These are phyloP conservation scores for Eufriesea mexicana DNA, from an alignment of 1,140 invertebrate genomes.

Conservation along the genomic window DNA sequence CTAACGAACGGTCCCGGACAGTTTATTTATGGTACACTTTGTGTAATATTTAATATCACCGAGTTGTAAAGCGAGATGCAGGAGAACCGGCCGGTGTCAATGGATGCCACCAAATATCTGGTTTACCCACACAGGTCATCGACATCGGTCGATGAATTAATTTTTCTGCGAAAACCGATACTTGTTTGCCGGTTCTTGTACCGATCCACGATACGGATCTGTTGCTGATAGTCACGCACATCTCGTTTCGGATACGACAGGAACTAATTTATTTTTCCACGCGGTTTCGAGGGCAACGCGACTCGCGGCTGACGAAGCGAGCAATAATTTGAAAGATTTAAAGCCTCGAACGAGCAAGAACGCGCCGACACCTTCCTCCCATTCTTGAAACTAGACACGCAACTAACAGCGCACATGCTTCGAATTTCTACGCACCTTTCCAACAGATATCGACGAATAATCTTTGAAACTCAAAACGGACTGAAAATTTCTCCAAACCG, in stretches of 20 bases:
- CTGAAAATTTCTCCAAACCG: no score
- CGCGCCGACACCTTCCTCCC: background rate
- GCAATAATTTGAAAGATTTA: background rate
- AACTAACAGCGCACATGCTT: no score
- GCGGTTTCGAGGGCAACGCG: background rate
- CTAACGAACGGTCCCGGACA: no score
- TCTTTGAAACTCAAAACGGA: no score
- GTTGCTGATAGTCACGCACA: constrained; percentile 37
- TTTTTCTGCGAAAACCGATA: constrained; percentile 44
- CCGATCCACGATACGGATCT: constrained; percentile 45
- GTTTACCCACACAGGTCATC: constrained; percentile 48
- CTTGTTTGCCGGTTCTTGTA: constrained; percentile 25
- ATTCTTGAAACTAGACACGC: background rate
- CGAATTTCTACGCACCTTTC: no score
- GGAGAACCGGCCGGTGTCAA: constrained; percentile 8
- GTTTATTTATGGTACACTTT: background rate
- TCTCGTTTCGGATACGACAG: constrained; percentile 10
- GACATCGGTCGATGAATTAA: constrained; percentile 40
- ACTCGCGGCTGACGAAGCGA: background rate
- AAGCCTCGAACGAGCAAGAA: background rate
- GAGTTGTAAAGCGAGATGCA: background rate
- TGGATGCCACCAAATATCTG: constrained; percentile 45
- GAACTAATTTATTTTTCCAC: constrained; percentile 9
- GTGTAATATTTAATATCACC: background rate
- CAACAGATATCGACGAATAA: no score